phyloP scores from a whole-genome alignment of 2,113 vertebrate species.

The Psittacula cyanocephala region DNA sequence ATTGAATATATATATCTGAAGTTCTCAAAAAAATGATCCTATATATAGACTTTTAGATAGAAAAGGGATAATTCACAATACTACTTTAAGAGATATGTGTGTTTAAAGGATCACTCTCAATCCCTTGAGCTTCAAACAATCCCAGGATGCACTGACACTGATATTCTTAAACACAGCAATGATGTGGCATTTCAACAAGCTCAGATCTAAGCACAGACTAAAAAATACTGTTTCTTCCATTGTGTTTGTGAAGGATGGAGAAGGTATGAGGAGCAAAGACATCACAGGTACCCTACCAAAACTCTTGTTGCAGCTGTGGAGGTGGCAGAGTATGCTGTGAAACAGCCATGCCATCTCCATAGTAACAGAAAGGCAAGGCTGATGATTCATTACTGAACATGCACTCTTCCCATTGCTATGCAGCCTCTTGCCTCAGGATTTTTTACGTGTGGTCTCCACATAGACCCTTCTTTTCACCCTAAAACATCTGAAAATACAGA shows the following conservation, averaged over 20 bases:
- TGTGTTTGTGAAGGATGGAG: neutral
- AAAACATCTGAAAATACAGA: neutral
- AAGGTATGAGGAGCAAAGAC: slow-evolving; percentile 1
- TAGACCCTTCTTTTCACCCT: neutral
- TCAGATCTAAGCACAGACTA: neutral
- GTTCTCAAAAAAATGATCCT: neutral
- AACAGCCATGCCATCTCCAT: slow-evolving; percentile 52
- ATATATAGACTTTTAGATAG: neutral
- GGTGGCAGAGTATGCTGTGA: neutral
- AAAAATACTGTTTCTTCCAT: neutral
- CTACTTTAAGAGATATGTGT: neutral
- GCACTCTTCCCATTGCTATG: slow-evolving; percentile 10
- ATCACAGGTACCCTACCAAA: slow-evolving; percentile 24
- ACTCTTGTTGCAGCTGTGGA: slow-evolving; percentile 53
- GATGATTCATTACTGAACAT: neutral
- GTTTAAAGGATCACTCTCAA: neutral
- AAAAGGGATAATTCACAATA: neutral
- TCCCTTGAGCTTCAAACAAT: neutral
- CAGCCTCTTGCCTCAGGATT: slow-evolving; percentile 33
- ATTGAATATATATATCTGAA: neutral
- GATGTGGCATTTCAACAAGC: neutral
- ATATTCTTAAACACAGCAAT: neutral
- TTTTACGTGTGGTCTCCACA: slow-evolving; percentile 7
- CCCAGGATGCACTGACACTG: neutral
- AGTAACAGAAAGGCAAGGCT: slow-evolving; percentile 36